Percentiles rank a stretch among this genome's conserved stretches.
Evolutionary conservation across 2,113 vertebrate species (phyloP).

Genomic region (Gallinago media): DNA sequence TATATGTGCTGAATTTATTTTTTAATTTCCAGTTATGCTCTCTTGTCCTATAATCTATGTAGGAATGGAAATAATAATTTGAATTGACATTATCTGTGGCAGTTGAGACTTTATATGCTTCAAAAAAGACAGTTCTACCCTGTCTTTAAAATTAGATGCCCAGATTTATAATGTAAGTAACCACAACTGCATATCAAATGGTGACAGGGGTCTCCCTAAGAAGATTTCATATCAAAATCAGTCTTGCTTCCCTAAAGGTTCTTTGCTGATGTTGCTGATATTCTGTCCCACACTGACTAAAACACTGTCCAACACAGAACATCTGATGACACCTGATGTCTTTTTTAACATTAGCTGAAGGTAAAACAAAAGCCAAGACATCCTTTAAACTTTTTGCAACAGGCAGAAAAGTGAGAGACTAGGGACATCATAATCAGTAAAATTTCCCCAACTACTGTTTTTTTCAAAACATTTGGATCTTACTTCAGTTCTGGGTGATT

Average conservation of each 20-base stretch:
- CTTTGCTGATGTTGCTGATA: background rate
- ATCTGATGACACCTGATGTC: background rate
- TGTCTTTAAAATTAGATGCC: slow-evolving; percentile 57
- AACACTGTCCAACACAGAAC: background rate
- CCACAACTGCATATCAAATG: slow-evolving; percentile 27
- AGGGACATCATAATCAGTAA: background rate
- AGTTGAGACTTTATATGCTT: slow-evolving; percentile 63
- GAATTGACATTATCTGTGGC: slow-evolving; percentile 64
- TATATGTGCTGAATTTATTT: slow-evolving; percentile 72
- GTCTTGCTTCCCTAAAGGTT: background rate
- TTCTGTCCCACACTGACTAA: background rate
- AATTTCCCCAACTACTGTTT: background rate
- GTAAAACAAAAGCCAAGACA: background rate
- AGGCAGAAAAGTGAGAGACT: background rate
- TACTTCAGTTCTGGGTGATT: background rate
- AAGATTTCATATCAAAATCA: background rate
- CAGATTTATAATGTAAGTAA: slow-evolving; percentile 28
- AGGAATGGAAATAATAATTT: slow-evolving; percentile 74
- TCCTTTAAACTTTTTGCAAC: background rate
- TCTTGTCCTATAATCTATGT: slow-evolving; percentile 58
- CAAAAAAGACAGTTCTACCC: slow-evolving; percentile 37
- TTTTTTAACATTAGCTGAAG: background rate
- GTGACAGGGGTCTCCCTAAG: background rate
- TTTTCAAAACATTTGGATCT: background rate
- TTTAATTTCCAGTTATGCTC: slow-evolving; percentile 73